Base-by-base conservation (phyloP, 1,140 invertebrate species). In the Hylyphantes graminicola region DNA sequence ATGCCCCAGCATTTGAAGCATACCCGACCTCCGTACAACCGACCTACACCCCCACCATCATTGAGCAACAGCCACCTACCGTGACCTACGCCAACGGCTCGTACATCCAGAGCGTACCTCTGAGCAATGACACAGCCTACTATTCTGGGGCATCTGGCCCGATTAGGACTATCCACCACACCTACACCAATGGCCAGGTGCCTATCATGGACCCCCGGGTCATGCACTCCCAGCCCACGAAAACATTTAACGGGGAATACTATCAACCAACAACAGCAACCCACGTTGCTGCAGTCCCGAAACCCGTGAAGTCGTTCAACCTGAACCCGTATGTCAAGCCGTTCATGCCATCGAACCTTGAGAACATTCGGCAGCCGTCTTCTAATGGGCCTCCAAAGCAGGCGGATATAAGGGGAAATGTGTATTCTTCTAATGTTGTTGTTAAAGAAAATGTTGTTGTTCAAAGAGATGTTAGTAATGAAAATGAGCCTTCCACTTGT, bases 1-100 rank as follows among this genome's bases (percentile, higher is more conserved):
- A 81, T 81, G 79, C 79, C 35, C 79, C 79, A 51, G 79, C 64
- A 57, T 81, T 81, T 73, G 35, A 81, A 73, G 54, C 55, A 12
- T 57, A 81, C 64, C 17, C 35, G 35, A 35, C 35, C 1, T 13
- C 79, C 9, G 19, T n/a, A 51, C 48, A 17, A 19, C 61, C 51
- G 9, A 61, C 51, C 35, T 19, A 53, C 35, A n/a, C 53, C 0
- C 8, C 48, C 13, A 15, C 9, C 68, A 48, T 63, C 8, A 55
- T 13, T 67, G 50, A 65, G 21, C 15, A 48, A 50, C n/a, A 67
- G 21, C 12, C 51, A 35, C 13, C 17, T 17, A 15, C 51, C 17
- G 63, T 55, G 67, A 55, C 51, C 2, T 79, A 55, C 21, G 65
- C 11, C 35, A 79, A 68, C 55, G 64, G 76, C 11, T 67, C 63